These are phyloP conservation scores for Acipenser transmontanus DNA, from an alignment of 2,797 vertebrate species.

Conservation along the genomic window DNA sequence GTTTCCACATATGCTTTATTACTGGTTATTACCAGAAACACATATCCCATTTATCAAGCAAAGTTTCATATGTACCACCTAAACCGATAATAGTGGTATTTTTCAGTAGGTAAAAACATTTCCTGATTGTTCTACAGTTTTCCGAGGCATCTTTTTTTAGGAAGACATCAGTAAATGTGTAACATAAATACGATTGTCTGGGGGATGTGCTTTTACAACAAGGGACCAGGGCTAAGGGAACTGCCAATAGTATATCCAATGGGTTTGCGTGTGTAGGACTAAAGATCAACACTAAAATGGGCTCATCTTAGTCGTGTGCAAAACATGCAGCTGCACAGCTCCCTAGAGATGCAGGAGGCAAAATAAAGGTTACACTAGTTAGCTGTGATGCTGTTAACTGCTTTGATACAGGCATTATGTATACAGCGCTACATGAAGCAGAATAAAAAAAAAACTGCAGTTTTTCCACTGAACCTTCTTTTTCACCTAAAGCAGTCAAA, in stretches of 20 bases:
- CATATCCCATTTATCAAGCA: too few relatives aligned
- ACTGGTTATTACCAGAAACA: too few relatives aligned
- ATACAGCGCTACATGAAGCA: conserved; percentile 9
- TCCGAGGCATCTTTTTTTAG: conserved; percentile 28
- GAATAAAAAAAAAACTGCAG: neutral
- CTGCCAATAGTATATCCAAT: neutral
- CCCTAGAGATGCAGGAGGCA: conserved; percentile 22
- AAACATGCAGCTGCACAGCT: conserved; percentile 28
- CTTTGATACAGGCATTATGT: neutral
- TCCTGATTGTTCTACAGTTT: too few relatives aligned
- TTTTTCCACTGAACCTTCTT: too few relatives aligned
- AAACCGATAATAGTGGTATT: too few relatives aligned
- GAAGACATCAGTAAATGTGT: conserved; percentile 6
- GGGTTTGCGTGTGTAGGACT: conserved; percentile 25
- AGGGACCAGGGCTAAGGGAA: conserved; percentile 7
- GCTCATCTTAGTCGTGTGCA: conserved; percentile 30
- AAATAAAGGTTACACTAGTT: conserved; percentile 8
- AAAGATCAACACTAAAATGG: conserved; percentile 15
- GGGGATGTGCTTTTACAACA: conserved; percentile 18
- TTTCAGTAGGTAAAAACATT: too few relatives aligned
- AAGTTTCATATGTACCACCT: too few relatives aligned
- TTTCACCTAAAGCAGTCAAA: too few relatives aligned
- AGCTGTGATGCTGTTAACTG: neutral
- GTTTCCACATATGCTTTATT: too few relatives aligned
- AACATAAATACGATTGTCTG: conserved; percentile 27